Base-by-base conservation (phyloP, 2,888 invertebrate species). In the Acheta domesticus region DNA sequence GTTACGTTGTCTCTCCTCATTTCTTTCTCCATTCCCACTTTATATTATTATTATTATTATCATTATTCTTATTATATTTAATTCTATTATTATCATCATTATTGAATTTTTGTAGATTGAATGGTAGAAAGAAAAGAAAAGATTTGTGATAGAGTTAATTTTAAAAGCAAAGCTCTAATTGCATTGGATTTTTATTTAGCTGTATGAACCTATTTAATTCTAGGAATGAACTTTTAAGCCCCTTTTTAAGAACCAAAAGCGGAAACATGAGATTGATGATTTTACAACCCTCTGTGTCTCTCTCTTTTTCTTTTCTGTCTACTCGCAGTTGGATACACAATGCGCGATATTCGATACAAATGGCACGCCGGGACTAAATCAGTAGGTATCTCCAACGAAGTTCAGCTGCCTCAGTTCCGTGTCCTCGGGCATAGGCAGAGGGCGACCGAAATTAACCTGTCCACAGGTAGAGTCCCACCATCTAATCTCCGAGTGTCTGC, bases 331-430 rank as follows among this genome's bases (percentile, higher is more conserved):
- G 96, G 96, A 92, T 96, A 96, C 93, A 96, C 96, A 91, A 96
- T 96, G 95, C 94, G 94, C 92, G 96, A 96, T 93, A 96, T 96
- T 91, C 94, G 95, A 89, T 97, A 97, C 92, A 94, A 94, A 91
- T 97, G 97, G 97, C 94, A 94, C 91, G 93, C 94, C 90, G 96
- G 96, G 88, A 91, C 92, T 89, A 92, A 93, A 89, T 96, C 96
- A 90, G 96, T 97, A 90, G 96, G 96, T 89, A 96, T 97, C 91
- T 94, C 95, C 92, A 93, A 92, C 89, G 95, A 96, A 90, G 96
- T 97, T 90, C 94, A 96, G 91, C 93, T 97, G 88, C 97, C 97
- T 86, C 97, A 97, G 91, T 97, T 97, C 92, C 93, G 95, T 89
- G 96, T 97, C 88, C 93, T 97, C 89, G 97, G 97, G 88, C 96